A percentile compares a stretch with the other conserved stretches of the same genome.
These are phyloP conservation scores for Alentia gelatinosa DNA, from an alignment of 2,888 invertebrate genomes.

Conservation along the genomic window DNA sequence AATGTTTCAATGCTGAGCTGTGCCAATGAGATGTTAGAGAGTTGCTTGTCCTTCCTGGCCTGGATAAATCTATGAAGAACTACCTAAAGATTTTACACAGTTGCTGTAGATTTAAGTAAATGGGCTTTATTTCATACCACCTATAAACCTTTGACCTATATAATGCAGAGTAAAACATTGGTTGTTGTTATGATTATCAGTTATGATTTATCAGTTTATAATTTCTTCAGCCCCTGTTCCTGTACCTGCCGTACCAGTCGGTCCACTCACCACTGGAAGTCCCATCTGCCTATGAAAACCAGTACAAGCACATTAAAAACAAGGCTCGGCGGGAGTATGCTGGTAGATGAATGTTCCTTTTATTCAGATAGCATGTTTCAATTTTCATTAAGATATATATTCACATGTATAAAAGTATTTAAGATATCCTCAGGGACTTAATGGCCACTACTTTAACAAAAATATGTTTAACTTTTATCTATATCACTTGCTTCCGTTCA, in stretches of 20 bases:
- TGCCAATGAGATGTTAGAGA: too few species aligned
- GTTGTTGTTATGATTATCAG: neutral
- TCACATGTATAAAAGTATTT: neutral
- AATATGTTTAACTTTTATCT: neutral
- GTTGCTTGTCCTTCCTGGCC: neutral
- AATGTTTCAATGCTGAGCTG: too few species aligned
- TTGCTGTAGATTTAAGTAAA: neutral
- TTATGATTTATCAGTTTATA: neutral
- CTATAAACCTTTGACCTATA: neutral
- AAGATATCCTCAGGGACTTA: neutral
- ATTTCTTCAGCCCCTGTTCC: slow-evolving; percentile 64
- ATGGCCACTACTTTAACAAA: neutral
- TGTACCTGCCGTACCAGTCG: slow-evolving; percentile 73
- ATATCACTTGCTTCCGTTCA: neutral
- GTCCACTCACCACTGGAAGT: slow-evolving; percentile 73
- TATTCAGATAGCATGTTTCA: neutral
- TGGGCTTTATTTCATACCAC: neutral
- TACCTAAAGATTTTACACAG: neutral
- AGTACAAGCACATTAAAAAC: slow-evolving; percentile 64
- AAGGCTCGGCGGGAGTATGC: slow-evolving; percentile 66
- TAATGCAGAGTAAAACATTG: neutral
- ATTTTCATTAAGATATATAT: neutral
- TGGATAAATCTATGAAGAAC: neutral
- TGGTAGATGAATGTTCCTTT: slow-evolving; percentile 61
- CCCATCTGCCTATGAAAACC: slow-evolving; percentile 61